phyloP scores from a whole-genome alignment of 2,888 invertebrate genomes.

The Reticulitermes lucifugus region DNA sequence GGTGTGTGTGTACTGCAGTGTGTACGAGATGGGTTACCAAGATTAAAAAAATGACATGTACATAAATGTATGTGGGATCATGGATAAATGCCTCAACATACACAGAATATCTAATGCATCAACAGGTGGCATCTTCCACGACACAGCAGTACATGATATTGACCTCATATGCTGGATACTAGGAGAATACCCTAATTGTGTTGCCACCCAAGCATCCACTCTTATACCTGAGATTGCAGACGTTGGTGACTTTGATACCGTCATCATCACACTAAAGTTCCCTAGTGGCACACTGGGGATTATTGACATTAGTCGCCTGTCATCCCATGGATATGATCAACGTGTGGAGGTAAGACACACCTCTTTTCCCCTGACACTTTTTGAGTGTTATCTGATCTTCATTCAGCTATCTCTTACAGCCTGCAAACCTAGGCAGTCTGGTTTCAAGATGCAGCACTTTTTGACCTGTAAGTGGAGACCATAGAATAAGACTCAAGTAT shows the following conservation, averaged over 20 bases:
- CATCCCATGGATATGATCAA: constrained; percentile 76
- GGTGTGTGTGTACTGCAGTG: no score
- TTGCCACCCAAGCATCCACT: constrained; percentile 67
- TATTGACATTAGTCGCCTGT: constrained; percentile 73
- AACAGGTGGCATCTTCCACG: constrained; percentile 75
- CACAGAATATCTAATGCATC: background rate
- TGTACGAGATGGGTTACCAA: no score
- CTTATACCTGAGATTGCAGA: constrained; percentile 71
- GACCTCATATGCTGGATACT: constrained; percentile 75
- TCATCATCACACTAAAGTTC: constrained; percentile 71
- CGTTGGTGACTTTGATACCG: constrained; percentile 74
- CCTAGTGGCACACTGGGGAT: constrained; percentile 72
- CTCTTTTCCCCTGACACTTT: no score
- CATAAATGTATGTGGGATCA: no score
- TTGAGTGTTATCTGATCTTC: no score
- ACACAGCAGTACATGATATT: constrained; percentile 77
- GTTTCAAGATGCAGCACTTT: no score
- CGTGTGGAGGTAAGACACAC: constrained; percentile 67
- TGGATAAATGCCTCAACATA: no score
- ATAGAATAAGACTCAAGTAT: no score
- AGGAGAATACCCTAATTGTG: constrained; percentile 71
- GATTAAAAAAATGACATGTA: no score
- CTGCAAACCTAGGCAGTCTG: no score
- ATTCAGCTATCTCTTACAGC: no score
- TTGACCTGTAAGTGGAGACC: no score